Base-by-base conservation (phyloP, 2,113 vertebrate genomes). In the Pristiophorus japonicus region DNA sequence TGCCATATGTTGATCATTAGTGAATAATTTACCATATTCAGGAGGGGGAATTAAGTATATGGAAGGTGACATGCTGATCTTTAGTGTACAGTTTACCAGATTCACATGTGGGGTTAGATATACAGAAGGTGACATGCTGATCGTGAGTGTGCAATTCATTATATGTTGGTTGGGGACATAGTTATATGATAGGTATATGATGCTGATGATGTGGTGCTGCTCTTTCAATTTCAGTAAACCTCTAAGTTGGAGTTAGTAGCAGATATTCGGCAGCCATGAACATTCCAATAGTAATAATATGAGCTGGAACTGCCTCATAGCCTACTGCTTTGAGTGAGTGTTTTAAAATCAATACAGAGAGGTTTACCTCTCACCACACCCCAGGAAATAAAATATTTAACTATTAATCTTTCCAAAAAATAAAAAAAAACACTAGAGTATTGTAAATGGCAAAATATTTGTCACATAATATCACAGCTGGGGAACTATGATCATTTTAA, bases 381-480 rank as follows among this genome's bases (percentile, higher is more conserved):
- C 38, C 42, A 94, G 93, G 22, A 94, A 94, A 94, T 70, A 94
- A 94, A 94, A 70, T 24, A 94, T 70, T 7, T 34, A 51, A 51
- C 66, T 51, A 94, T 94, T 94, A 94, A 70, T 70, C 66, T 94
- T 94, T 94, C 42, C 38, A 47, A 70, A 94, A 92, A 42, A 27
- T 6, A 63, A 12, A 51, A 59, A 14, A 81, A 63, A 67, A 94
- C 65, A 70, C 66, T n/a, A n/a, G 3, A 34, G 38, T 24, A 70
- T 70, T 94, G 24, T 73, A 94, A 94, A 94, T 70, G 66, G 66
- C 27, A 73, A 70, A 38, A 94, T 94, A 94, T 51, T 70, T 94
- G 42, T 70, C 65, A 67, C 45, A 94, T 70, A 94, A 94, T 94
- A 94, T 94, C 66, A 70, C 66, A 94, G 65, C 66, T 94, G 93